Percentiles rank a stretch among this genome's conserved stretches.
phyloP scores from a whole-genome alignment of 2,113 vertebrate species.

The Gadus macrocephalus region DNA sequence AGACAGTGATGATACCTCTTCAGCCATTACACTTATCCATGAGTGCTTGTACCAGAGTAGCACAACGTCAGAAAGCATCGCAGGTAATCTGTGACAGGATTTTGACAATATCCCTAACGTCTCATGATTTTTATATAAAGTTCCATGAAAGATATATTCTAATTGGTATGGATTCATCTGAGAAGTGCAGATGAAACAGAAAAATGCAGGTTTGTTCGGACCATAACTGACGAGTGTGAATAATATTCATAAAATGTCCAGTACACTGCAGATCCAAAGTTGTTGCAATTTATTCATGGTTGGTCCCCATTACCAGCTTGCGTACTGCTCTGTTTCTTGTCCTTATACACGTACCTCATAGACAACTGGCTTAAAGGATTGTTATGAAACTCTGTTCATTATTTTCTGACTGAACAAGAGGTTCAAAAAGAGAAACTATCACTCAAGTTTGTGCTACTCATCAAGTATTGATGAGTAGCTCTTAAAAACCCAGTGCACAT shows the following conservation, averaged over 20 bases:
- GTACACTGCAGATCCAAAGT: too few species aligned
- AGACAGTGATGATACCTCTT: too few species aligned
- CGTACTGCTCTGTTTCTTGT: not conserved
- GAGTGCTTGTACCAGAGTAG: too few species aligned
- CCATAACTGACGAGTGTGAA: constrained; percentile 14
- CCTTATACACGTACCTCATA: constrained; percentile 8
- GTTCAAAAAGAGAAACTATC: constrained; percentile 25
- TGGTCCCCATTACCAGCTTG: constrained; percentile 9
- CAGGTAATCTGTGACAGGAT: too few species aligned
- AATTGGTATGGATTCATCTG: too few species aligned
- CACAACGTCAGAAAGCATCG: too few species aligned
- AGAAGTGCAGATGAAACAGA: not conserved
- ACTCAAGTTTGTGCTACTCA: constrained; percentile 7
- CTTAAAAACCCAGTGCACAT: constrained; percentile 6
- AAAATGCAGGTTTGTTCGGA: too few species aligned
- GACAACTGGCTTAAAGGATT: constrained; percentile 20
- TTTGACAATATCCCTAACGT: too few species aligned
- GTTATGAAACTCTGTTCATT: constrained; percentile 22
- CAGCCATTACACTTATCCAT: too few species aligned
- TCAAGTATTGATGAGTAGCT: constrained; percentile 37
- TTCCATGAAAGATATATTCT: too few species aligned
- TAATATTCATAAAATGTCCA: not conserved
- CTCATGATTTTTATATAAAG: too few species aligned
- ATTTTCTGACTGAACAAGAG: constrained; percentile 26
- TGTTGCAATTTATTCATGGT: constrained; percentile 14